Evolutionary conservation across 2,888 invertebrate genomes (phyloP).

Genomic region (Sphaerophoria rueppellii): DNA sequence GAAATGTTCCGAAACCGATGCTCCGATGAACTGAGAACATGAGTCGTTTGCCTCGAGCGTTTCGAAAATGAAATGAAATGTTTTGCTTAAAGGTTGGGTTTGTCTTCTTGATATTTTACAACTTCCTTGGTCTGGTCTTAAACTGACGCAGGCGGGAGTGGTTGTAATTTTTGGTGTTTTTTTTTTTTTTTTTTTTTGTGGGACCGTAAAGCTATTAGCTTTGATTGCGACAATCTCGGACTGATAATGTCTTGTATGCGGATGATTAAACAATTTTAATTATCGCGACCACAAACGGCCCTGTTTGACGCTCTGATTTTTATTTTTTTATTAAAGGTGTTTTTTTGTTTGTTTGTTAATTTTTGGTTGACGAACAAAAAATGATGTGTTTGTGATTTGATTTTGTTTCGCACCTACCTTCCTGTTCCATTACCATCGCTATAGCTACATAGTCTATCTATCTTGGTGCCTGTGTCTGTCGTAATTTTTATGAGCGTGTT

Average conservation of each 20-base stretch:
- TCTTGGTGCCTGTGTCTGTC: slow-evolving; percentile 34
- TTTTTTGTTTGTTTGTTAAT: background rate
- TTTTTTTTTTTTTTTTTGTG: slow-evolving; percentile 1
- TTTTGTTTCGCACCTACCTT: slow-evolving; percentile 51
- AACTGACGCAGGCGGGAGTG: slow-evolving; percentile 45
- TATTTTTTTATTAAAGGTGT: slow-evolving; percentile 2
- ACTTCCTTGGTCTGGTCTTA: slow-evolving; percentile 25
- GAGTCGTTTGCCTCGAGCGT: slow-evolving; percentile 13
- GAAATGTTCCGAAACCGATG: slow-evolving; percentile 60
- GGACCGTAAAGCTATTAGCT: slow-evolving; percentile 64
- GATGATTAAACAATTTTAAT: slow-evolving; percentile 72
- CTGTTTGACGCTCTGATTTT: slow-evolving; percentile 33
- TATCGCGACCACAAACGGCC: slow-evolving; percentile 55
- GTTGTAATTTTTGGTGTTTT: background rate
- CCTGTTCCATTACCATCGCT: too few species aligned
- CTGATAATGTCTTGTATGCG: slow-evolving; percentile 62
- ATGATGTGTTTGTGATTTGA: slow-evolving; percentile 53
- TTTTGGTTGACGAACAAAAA: slow-evolving; percentile 16
- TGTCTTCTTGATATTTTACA: slow-evolving; percentile 30
- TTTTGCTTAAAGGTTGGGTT: slow-evolving; percentile 24
- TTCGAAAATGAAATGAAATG: slow-evolving; percentile 46
- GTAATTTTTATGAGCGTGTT: slow-evolving; percentile 5
- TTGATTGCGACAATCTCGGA: slow-evolving; percentile 66
- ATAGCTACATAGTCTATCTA: too few species aligned
- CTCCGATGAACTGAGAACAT: slow-evolving; percentile 23